Conservation (phyloP, 2,888 invertebrate genomes). For the Laothoe populi region DNA sequence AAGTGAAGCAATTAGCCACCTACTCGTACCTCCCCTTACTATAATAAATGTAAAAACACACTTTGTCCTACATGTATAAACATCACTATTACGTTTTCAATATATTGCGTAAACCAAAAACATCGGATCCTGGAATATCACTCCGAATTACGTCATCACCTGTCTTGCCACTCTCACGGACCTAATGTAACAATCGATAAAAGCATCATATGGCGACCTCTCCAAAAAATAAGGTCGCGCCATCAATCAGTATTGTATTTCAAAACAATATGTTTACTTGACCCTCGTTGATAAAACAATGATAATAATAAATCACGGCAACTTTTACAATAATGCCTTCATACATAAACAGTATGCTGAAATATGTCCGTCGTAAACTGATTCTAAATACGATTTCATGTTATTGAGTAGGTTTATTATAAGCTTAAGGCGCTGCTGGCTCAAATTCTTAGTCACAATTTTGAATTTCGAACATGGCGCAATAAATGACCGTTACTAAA, state of each 20-base stretch:
- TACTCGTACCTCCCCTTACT: too few species aligned
- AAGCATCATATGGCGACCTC: constrained; percentile 1
- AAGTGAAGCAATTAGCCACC: too few species aligned
- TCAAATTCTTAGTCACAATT: too few species aligned
- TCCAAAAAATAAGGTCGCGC: constrained; percentile 26
- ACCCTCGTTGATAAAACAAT: constrained; percentile 24
- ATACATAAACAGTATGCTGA: constrained; percentile 18
- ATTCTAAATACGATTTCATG: constrained; percentile 26
- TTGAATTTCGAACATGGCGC: too few species aligned
- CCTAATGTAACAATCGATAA: constrained; percentile 20
- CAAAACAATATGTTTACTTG: constrained; percentile 27
- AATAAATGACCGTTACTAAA: too few species aligned
- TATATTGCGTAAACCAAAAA: constrained; percentile 3
- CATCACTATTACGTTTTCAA: background rate
- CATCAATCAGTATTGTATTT: constrained; percentile 23
- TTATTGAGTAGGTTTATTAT: background rate
- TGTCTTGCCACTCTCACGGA: constrained; percentile 1
- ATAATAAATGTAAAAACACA: background rate
- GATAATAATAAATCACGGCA: constrained; percentile 25
- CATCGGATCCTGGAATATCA: background rate
- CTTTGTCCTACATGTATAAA: background rate
- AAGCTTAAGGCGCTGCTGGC: too few species aligned
- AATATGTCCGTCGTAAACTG: constrained; percentile 22
- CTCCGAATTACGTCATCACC: background rate
- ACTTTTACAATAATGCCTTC: constrained; percentile 26